Base-by-base conservation (phyloP, 2,888 invertebrate genomes). In the Norana najaformis region DNA sequence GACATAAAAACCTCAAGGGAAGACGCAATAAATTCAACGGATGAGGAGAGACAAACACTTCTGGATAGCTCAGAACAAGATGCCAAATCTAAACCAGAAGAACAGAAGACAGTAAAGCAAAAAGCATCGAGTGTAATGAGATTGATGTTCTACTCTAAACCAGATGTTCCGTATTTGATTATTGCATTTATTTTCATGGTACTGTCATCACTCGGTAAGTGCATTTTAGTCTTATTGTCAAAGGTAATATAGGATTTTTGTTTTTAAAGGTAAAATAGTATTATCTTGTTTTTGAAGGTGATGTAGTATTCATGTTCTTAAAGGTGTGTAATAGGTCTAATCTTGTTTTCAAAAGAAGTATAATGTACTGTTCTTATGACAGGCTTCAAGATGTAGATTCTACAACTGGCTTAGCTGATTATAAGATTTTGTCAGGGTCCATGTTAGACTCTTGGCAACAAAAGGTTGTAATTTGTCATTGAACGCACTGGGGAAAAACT, bases 181-280 rank as follows among this genome's bases (percentile, higher is more conserved):
- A 47, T 91, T 23, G 94, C 93, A 14, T 93, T 92, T 30, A 13
- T 91, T 34, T 92, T 92, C 91, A 89, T 92, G 91, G 36, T 88
- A 6, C 14, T 92, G n/a, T 91, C 91, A n/a, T 91, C 94, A 35
- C 91, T 92, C 88, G 93, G 94, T 93, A 92, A 83, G 92, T 91
- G 35, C 69, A 69, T 30, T 69, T 69, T 69, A 8, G 13, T n/a
- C 30, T n/a, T 69, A 1, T n/a, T 11, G 6, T 69, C 69, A 23
- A 47, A 69, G 8, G 69, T 69, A n/a, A n/a, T 69, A 11, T 69
- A 16, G n/a, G 5, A 8, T 69, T 69, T 69, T 30, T 69, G 47
- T 47, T 69, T 69, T 30, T n/a, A 23, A 23, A 47, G 47, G 47
- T 47, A 23, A 47, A 23, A 23, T 47, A 47, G 23, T 3, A 47